Conservation (phyloP, 2,888 invertebrate genomes). For the Cryptosula pallasiana region DNA sequence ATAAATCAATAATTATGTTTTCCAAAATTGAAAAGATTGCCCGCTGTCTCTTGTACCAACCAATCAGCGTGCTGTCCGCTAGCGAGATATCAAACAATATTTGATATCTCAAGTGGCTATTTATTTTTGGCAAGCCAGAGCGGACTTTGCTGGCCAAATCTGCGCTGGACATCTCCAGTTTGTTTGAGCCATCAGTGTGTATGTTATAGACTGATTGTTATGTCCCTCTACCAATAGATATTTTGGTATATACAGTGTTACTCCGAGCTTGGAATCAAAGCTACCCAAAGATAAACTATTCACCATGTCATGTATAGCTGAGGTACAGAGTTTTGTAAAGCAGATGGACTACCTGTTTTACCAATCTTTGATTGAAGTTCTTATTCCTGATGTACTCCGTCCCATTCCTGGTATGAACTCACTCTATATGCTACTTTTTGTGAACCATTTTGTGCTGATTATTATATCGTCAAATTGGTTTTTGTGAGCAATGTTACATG, state of each 20-base stretch:
- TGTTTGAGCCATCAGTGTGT: constrained; percentile 1
- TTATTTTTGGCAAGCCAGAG: neutral
- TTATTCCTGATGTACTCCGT: constrained; percentile 90
- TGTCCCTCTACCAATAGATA: constrained; percentile 60
- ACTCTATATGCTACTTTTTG: too few species aligned
- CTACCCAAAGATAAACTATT: constrained; percentile 60
- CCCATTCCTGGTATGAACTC: constrained; percentile 83
- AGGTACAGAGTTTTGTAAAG: constrained; percentile 73
- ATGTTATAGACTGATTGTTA: constrained; percentile 63
- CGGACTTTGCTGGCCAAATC: neutral
- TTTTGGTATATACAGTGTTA: neutral
- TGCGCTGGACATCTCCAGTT: neutral
- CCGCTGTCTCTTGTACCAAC: too few species aligned
- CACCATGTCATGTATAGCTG: constrained; percentile 65
- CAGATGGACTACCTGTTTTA: constrained; percentile 84
- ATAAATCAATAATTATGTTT: too few species aligned
- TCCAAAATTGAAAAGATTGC: too few species aligned
- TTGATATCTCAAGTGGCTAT: too few species aligned
- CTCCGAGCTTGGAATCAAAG: constrained; percentile 34
- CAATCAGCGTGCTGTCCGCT: too few species aligned
- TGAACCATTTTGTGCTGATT: too few species aligned
- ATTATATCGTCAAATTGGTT: too few species aligned
- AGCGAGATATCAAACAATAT: too few species aligned
- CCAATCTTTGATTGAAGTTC: constrained; percentile 89
- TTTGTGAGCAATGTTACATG: too few species aligned